These are phyloP conservation scores for Bombus breviceps DNA, from an alignment of 1,140 invertebrate species.

Conservation along the genomic window DNA sequence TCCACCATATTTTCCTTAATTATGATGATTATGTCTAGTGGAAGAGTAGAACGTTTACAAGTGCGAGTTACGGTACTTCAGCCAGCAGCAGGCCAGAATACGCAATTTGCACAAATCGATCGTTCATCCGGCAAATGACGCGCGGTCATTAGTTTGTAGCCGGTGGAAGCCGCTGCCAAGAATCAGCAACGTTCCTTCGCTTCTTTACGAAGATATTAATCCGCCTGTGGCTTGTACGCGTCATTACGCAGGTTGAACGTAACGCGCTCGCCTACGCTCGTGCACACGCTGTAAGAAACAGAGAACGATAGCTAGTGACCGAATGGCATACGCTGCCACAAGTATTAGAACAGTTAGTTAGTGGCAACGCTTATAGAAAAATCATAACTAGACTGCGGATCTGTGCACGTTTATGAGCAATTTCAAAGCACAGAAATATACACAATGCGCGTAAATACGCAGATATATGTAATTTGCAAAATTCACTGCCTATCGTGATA, in stretches of 20 bases:
- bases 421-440: no score
- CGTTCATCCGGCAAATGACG: conserved; percentile 42
- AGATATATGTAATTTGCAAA: no score
- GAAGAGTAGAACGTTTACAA: background rate
- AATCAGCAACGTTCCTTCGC: background rate
- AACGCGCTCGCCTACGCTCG: conserved; percentile 25
- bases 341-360: no score
- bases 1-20: conserved; percentile 6
- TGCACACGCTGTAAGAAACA: background rate
- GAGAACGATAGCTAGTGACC: background rate
- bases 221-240: conserved; percentile 42
- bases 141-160: conserved; percentile 25
- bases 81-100: background rate
- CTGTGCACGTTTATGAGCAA: no score
- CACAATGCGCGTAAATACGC: no score
- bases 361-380: no score
- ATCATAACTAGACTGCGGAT: no score
- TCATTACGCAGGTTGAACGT: conserved; percentile 51
- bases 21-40: conserved; percentile 11
- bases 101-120: conserved; percentile 32
- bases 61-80: background rate
- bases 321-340: no score
- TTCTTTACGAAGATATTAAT: conserved; percentile 35
- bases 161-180: conserved; percentile 15
- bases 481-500: no score